phyloP scores from a whole-genome alignment of 2,797 vertebrate species.

The Hippopotamyrus pictus region DNA sequence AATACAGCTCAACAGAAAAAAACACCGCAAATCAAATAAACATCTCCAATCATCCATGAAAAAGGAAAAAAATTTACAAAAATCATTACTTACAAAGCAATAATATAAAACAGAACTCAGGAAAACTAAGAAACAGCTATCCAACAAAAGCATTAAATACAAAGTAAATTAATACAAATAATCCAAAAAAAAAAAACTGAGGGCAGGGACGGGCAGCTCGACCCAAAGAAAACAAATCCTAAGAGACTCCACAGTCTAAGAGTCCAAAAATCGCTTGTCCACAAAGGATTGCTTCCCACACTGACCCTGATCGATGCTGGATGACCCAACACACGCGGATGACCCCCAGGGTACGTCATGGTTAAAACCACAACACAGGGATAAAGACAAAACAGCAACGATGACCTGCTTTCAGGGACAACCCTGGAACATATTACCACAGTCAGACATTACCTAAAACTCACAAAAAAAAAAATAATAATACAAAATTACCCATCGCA shows the following conservation, averaged over 20 bases:
- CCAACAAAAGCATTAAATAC: background rate
- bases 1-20: background rate
- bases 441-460: background rate
- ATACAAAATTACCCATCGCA: background rate
- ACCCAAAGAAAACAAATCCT: background rate
- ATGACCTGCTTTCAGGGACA: background rate
- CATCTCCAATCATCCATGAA: background rate
- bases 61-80: background rate
- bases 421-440: background rate
- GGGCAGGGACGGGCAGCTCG: background rate
- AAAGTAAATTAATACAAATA: background rate
- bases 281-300: background rate
- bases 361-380: background rate
- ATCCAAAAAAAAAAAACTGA: background rate
- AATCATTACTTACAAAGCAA: background rate
- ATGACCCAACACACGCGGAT: background rate
- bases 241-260: background rate
- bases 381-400: background rate
- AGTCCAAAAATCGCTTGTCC: background rate
- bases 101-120: background rate
- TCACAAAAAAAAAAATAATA: background rate
- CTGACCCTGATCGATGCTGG: background rate
- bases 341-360: background rate
- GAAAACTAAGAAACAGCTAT: background rate
- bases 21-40: background rate